These are phyloP conservation scores for Drosophila kurseongensis DNA, from an alignment of 1,140 invertebrate species.

Conservation along the genomic window DNA sequence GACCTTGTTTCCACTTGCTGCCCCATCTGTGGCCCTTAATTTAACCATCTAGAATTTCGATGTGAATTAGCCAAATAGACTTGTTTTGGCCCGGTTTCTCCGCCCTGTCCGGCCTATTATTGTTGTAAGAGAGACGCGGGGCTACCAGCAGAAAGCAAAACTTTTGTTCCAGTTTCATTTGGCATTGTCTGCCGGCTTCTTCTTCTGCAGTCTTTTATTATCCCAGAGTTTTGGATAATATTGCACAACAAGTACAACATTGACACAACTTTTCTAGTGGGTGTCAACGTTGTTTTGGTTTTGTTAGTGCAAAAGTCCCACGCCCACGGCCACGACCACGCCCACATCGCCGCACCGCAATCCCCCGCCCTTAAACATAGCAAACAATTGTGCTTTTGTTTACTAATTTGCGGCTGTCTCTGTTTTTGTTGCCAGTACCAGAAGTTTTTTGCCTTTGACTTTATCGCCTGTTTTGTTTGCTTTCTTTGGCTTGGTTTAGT, in stretches of 20 bases:
- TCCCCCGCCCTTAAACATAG: conserved; percentile 35
- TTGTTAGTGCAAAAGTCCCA: conserved; percentile 57
- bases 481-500: conserved; percentile 72
- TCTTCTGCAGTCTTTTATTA: conserved; percentile 12
- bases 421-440: conserved; percentile 27
- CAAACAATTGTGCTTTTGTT: conserved; percentile 80
- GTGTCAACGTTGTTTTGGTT: conserved; percentile 59
- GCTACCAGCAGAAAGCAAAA: conserved; percentile 18
- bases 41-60: conserved; percentile 42
- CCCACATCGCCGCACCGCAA: background rate
- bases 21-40: conserved; percentile 18
- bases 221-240: conserved; percentile 31
- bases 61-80: conserved; percentile 36
- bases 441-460: conserved; percentile 40
- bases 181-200: conserved; percentile 54
- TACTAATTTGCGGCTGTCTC: conserved; percentile 74
- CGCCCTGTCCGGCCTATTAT: conserved; percentile 55
- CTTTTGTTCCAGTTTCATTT: conserved; percentile 66
- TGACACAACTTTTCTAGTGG: conserved; percentile 62
- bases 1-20: conserved; percentile 30
- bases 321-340: conserved; percentile 17
- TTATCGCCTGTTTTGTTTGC: conserved; percentile 71
- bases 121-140: conserved; percentile 37
- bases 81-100: conserved; percentile 38
- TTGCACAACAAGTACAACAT: conserved; percentile 52